phyloP scores from a whole-genome alignment of 2,888 invertebrate species.

The Cosmorhoe ocellata region DNA sequence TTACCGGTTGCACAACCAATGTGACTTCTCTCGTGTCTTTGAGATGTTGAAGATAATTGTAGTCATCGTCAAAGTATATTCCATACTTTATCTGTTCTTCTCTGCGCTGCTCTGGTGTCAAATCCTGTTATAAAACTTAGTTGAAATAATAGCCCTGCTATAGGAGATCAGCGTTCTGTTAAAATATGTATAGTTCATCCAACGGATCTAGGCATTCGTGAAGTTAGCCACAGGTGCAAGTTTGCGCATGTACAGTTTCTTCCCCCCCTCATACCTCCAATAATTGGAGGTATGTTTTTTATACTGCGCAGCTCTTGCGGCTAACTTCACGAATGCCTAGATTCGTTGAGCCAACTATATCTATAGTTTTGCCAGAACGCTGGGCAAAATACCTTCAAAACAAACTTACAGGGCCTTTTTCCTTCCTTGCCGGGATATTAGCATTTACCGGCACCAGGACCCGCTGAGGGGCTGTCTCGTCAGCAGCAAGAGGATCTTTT shows the following conservation, averaged over 20 bases:
- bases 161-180: too few species aligned
- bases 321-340: too few species aligned
- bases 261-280: too few species aligned
- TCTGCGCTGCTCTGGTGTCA: constrained; percentile 77
- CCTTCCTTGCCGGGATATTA: constrained; percentile 63
- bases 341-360: too few species aligned
- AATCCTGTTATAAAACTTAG: constrained; percentile 37
- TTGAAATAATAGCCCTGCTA: too few species aligned
- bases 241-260: too few species aligned
- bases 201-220: too few species aligned
- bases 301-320: too few species aligned
- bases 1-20: constrained; percentile 79
- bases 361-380: too few species aligned
- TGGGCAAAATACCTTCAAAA: too few species aligned
- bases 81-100: constrained; percentile 93
- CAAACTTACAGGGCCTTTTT: constrained; percentile 67
- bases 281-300: constrained; percentile 13
- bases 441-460: constrained; percentile 88
- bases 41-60: constrained; percentile 96
- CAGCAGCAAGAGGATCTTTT: constrained; percentile 94
- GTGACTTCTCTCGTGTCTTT: constrained; percentile 83
- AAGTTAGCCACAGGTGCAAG: too few species aligned
- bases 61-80: constrained; percentile 96
- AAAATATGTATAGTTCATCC: too few species aligned
- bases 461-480: constrained; percentile 93